Evolutionary conservation across 2,888 invertebrate genomes (phyloP), one percentile per base, ranked within the genome.

Genomic region (Incurvaria masculella): DNA sequence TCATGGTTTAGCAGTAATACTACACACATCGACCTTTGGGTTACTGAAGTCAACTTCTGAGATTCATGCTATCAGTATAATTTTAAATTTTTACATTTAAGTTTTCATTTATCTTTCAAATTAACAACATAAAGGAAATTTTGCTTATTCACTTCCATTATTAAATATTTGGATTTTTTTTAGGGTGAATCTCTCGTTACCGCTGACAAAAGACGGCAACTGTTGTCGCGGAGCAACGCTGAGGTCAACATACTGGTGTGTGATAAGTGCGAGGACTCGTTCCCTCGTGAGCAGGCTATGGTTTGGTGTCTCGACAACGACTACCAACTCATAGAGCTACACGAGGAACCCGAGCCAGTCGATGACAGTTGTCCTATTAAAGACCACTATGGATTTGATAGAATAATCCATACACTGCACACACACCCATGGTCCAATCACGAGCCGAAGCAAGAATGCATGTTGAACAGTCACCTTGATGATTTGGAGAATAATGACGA

Each of bases 391-490:
- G 88, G 88, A 3, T 80, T 86, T 14, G 80, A 83, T 26, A 73
- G 89, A 60, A 79, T 89, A 14, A 67, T 83, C 42, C 87, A 89
- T 69, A 87, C 87, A 42, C 66, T 90, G 26, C 83, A 87, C 58
- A 83, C 88, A 42, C 87, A 89, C 61, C 78, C 82, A 43, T 90
- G 89, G 89, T 81, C 88, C 20, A 87, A 87, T 65, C 69, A 88
- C 52, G 66, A 68, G 26, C 71, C 87, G 65, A 88, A 87, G 79
- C 78, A 81, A 78, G 56, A 53, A n/a, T n/a, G n/a, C n/a, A n/a
- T n/a, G n/a, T n/a, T n/a, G n/a, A n/a, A n/a, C n/a, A n/a, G n/a
- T n/a, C n/a, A n/a, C n/a, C n/a, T n/a, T n/a, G n/a, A n/a, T n/a
- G n/a, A n/a, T n/a, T n/a, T n/a, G n/a, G n/a, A n/a, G n/a, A n/a